A percentile compares a stretch with the other conserved stretches of the same genome.
Conservation (phyloP, 2,888 invertebrate genomes). For the Saturnia japonica region DNA sequence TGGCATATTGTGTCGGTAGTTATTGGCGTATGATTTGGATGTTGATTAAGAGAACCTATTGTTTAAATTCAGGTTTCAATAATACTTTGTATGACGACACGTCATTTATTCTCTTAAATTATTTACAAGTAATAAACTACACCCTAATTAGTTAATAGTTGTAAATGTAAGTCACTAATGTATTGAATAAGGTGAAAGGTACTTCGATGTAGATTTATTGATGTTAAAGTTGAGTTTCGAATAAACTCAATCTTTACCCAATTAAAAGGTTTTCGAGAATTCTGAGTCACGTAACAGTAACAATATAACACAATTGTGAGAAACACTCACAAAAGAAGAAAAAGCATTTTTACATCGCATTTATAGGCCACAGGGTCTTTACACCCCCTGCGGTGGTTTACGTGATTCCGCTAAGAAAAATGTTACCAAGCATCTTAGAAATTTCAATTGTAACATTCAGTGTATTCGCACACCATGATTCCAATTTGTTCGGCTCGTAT, state of each 20-base stretch:
- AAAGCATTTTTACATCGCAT: slow-evolving; percentile 57
- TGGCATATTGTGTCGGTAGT: slow-evolving; percentile 42
- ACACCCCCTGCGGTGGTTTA: slow-evolving; percentile 65
- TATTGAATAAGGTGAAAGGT: too few relatives aligned
- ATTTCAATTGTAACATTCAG: slow-evolving; percentile 78
- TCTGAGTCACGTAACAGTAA: slow-evolving; percentile 54
- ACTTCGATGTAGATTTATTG: too few relatives aligned
- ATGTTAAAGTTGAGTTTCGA: not conserved
- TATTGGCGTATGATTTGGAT: slow-evolving; percentile 36
- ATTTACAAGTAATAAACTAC: not conserved
- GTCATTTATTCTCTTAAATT: not conserved
- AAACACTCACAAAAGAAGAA: slow-evolving; percentile 57
- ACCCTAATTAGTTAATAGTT: not conserved
- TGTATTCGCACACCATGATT: slow-evolving; percentile 61
- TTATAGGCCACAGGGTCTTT: slow-evolving; percentile 50
- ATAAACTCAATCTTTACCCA: not conserved
- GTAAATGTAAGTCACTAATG: not conserved
- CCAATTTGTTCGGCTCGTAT: slow-evolving; percentile 71
- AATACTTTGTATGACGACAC: not conserved
- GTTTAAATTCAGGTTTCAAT: slow-evolving; percentile 27
- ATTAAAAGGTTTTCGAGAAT: slow-evolving; percentile 31
- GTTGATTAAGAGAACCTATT: slow-evolving; percentile 37
- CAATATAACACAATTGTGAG: slow-evolving; percentile 54
- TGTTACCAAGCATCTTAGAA: slow-evolving; percentile 74
- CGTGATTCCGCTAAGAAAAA: slow-evolving; percentile 74